Base-by-base conservation (phyloP, 1,140 invertebrate species). In the Holcopasites calliopsidis region DNA sequence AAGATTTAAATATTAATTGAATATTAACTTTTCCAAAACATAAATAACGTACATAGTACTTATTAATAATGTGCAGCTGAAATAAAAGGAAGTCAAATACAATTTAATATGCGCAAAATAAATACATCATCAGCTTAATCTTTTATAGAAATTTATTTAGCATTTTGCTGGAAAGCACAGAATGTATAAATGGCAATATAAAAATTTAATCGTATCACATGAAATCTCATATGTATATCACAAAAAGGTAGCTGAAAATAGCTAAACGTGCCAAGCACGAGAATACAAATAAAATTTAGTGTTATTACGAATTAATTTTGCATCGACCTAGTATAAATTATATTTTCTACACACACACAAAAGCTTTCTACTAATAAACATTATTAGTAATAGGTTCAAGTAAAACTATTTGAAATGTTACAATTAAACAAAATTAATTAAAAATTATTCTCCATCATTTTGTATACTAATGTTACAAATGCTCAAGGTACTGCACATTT, bases 31-130 rank as follows among this genome's bases (percentile, higher is more conserved):
- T 55, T 26, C n/a, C 0, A 0, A 44, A 44, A 0, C 57, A 40
- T 72, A 52, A 54, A 18, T 38, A 44, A 26, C 23, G 21, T 57
- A 58, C 47, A 11, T 21, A 70, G 5, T 70, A 70, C 58, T 70
- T 70, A 70, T 69, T 69, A 69, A 69, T 33, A 68, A 11, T 57
- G 35, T 57, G n/a, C 3, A 44, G 26, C 6, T 33, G 11, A 57
- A 38, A 40, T 42, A 58, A 70, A 66, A 40, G 21, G 21, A 50
- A 38, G 38, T 50, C 28, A n/a, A 10, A 16, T 62, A 31, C 42
- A 62, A n/a, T 18, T 10, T 10, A 65, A 61, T 65, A 60, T 69
- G 60, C n/a, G 16, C 44, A 16, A 18, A 62, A 72, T 76, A 76
- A 76, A 76, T 71, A 72, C 33, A 54, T 76, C 33, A 62, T 8